phyloP scores from a whole-genome alignment of 2,888 invertebrate genomes.

The Trichopoda pennipes region DNA sequence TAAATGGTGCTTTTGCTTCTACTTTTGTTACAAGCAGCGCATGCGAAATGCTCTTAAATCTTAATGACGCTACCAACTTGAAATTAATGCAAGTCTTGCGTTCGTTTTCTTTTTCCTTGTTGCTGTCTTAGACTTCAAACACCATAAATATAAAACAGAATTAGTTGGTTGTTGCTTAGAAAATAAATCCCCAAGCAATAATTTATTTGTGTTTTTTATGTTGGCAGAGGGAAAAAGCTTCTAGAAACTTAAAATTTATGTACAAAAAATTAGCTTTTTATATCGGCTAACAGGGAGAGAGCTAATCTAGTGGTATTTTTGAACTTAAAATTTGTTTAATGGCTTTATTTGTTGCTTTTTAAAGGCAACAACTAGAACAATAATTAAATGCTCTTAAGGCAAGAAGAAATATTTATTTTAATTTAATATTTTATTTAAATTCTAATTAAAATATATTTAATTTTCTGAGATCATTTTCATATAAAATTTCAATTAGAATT shows the following conservation, averaged over 20 bases:
- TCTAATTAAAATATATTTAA: no score
- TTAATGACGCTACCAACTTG: constrained; percentile 69
- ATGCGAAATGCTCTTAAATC: constrained; percentile 71
- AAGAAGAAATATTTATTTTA: no score
- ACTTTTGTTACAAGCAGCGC: constrained; percentile 53
- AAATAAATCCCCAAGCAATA: constrained; percentile 42
- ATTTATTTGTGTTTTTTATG: constrained; percentile 54
- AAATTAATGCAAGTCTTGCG: constrained; percentile 54
- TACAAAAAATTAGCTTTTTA: neutral
- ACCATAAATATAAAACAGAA: constrained; percentile 35
- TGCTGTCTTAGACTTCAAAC: neutral
- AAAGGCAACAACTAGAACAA: no score
- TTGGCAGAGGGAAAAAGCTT: neutral
- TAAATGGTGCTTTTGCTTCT: neutral
- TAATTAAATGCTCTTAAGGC: no score
- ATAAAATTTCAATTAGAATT: no score
- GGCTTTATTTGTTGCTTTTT: no score
- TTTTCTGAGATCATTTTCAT: no score
- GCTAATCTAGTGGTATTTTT: neutral
- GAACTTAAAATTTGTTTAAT: no score
- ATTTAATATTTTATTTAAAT: no score
- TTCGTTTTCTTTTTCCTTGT: constrained; percentile 26
- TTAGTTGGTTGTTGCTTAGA: neutral
- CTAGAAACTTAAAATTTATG: neutral
- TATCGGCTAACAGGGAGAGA: neutral